Conservation (phyloP, 30 jellyfish, hydroid and myxozoan species). For the Turritopsis rubra region DNA sequence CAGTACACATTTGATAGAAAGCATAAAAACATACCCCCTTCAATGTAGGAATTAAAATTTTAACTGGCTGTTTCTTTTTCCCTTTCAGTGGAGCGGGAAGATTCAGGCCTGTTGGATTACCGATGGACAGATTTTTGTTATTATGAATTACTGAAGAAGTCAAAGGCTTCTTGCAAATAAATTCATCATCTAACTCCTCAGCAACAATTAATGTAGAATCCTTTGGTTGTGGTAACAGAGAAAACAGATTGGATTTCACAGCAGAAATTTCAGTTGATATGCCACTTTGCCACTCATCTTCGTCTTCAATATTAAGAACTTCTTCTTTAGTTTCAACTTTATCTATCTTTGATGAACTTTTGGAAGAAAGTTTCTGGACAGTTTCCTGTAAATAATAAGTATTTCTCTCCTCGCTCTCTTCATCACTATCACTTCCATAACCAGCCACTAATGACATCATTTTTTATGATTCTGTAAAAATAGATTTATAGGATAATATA, state of each 20-base stretch:
- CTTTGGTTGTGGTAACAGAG: not conserved
- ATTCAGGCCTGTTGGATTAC: not conserved
- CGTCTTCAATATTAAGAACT: conserved; percentile 13
- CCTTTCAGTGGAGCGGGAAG: conserved; percentile 23
- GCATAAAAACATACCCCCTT: not conserved
- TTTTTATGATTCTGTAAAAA: not conserved
- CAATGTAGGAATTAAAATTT: conserved; percentile 19
- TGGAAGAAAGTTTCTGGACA: not conserved
- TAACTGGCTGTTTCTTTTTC: conserved; percentile 17
- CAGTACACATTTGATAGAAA: not conserved
- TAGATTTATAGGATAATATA: not conserved
- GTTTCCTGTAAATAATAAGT: too few relatives aligned
- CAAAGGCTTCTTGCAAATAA: conserved; percentile 14
- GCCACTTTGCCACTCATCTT: conserved; percentile 15
- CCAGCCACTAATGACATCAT: not conserved
- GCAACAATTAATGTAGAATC: not conserved
- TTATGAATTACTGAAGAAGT: not conserved
- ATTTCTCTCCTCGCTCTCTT: not conserved
- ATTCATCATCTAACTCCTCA: conserved; percentile 33
- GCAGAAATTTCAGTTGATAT: not conserved
- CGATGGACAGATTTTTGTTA: not conserved
- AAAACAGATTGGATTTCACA: not conserved
- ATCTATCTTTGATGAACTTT: not conserved
- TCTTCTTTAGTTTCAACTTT: not conserved
- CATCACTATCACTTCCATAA: not conserved